Evolutionary conservation across 2,888 invertebrate species (phyloP), one percentile per base, ranked within the genome.

Genomic region (Serripes groenlandicus): DNA sequence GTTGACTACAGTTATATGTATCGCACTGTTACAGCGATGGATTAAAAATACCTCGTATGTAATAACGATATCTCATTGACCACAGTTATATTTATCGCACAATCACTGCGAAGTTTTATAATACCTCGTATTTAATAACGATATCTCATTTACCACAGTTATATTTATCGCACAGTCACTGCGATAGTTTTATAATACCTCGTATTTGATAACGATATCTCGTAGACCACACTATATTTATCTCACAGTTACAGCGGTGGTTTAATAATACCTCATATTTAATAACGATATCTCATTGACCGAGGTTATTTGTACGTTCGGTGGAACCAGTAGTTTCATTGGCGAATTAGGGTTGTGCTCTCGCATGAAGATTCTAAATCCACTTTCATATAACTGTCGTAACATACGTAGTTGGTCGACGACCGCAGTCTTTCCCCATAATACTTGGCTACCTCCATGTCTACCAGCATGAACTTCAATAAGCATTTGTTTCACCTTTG

Each of bases 251-350:
- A n/a, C n/a, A n/a, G n/a, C n/a, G n/a, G n/a, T n/a, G n/a, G n/a
- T n/a, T n/a, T n/a, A n/a, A 52, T 58, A 58, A 58, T 58, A 58
- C 4, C 28, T 58, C 58, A 58, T 37, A 7, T 78, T 82, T 32
- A 82, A 75, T 56, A 82, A 72, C 23, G 82, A 78, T 23, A 84
- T 69, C 75, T 84, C 84, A 60, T 81, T 80, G 1, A 81, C 78
- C 66, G 75, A 78, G 15, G 84, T 78, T 3, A 81, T 72, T 30
- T 18, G 34, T 18, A 35, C 64, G 23, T 75, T 72, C n/a, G 78
- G 49, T 21, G 72, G 69, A 0, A 58, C 78, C 78, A 71, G 70
- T 21, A 28, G 11, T 18, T 32, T 18, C 34, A 56, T 9, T 11
- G 3, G 23, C 1, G 77, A 42, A 58, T 72, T 71, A 15, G 75